A percentile compares a stretch with the other conserved stretches of the same genome.
These are phyloP conservation scores for Zaprionus nigranus DNA, from an alignment of 1,140 invertebrate species.

Conservation along the genomic window DNA sequence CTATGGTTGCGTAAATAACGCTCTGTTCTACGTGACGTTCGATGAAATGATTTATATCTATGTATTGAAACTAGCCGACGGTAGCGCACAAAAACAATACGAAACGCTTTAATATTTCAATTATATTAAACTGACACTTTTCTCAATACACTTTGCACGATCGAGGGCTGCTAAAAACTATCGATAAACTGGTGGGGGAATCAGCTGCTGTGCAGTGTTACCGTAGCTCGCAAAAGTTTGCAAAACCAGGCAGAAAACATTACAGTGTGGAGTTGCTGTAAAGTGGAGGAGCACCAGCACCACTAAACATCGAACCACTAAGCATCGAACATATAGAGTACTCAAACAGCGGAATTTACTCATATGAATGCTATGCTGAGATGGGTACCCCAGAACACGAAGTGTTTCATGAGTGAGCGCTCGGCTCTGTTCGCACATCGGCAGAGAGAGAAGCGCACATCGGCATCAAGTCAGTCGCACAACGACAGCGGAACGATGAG, in stretches of 20 bases:
- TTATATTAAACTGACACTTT: slow-evolving; percentile 55
- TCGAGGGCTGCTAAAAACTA: slow-evolving; percentile 42
- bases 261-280: not conserved
- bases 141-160: slow-evolving; percentile 47
- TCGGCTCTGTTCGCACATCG: too few relatives aligned
- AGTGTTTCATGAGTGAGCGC: too few relatives aligned
- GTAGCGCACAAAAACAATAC: slow-evolving; percentile 48
- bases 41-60: slow-evolving; percentile 17
- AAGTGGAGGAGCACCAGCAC: not conserved
- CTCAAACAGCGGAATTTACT: too few relatives aligned
- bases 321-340: too few relatives aligned
- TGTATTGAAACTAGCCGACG: slow-evolving; percentile 31
- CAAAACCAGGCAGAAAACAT: not conserved
- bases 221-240: not conserved
- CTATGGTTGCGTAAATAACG: slow-evolving; percentile 51
- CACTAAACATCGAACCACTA: too few relatives aligned
- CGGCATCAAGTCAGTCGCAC: too few relatives aligned
- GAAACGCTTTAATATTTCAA: slow-evolving; percentile 52
- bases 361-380: too few relatives aligned
- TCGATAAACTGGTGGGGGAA: slow-evolving; percentile 29
- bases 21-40: slow-evolving; percentile 13
- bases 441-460: too few relatives aligned
- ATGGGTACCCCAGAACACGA: too few relatives aligned
- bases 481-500: too few relatives aligned
- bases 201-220: slow-evolving; percentile 45